phyloP scores from a whole-genome alignment of 2,888 invertebrate species.

The Drosophila mulleri region DNA sequence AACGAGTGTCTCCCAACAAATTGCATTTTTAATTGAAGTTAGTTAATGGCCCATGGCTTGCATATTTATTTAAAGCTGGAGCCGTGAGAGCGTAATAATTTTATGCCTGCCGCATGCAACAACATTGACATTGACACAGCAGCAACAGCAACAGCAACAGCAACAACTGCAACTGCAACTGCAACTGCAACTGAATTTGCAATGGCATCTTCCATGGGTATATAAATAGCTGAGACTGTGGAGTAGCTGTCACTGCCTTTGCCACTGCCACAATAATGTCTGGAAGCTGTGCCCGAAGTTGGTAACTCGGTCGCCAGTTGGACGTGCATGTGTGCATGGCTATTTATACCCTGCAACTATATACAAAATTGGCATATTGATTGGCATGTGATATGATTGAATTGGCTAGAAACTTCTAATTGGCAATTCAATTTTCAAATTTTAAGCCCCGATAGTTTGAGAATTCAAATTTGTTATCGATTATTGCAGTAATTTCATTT shows the following conservation, averaged over 20 bases:
- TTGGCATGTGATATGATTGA: not conserved
- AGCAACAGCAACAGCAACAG: conserved; percentile 20
- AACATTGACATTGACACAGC: conserved; percentile 59
- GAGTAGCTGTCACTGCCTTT: conserved; percentile 47
- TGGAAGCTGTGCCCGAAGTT: conserved; percentile 54
- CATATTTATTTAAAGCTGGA: conserved; percentile 71
- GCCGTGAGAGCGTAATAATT: conserved; percentile 73
- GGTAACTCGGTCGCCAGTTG: conserved; percentile 66
- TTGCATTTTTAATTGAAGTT: conserved; percentile 78
- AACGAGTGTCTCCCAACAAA: conserved; percentile 70
- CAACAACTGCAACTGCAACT: conserved; percentile 18
- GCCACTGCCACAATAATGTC: conserved; percentile 40
- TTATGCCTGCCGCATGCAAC: conserved; percentile 47
- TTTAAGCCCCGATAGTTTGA: no score
- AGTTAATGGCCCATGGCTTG: conserved; percentile 69
- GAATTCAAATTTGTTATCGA: not conserved
- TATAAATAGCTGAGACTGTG: conserved; percentile 65
- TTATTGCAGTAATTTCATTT: not conserved
- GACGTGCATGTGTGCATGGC: conserved; percentile 36
- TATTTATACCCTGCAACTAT: conserved; percentile 22
- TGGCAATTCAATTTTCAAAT: not conserved
- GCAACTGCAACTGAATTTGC: conserved; percentile 32
- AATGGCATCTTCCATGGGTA: conserved; percentile 47
- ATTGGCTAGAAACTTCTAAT: not conserved
- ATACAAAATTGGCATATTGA: conserved; percentile 7